Evolutionary conservation across 2,888 invertebrate species (phyloP).

Genomic region (Troides aeacus): DNA sequence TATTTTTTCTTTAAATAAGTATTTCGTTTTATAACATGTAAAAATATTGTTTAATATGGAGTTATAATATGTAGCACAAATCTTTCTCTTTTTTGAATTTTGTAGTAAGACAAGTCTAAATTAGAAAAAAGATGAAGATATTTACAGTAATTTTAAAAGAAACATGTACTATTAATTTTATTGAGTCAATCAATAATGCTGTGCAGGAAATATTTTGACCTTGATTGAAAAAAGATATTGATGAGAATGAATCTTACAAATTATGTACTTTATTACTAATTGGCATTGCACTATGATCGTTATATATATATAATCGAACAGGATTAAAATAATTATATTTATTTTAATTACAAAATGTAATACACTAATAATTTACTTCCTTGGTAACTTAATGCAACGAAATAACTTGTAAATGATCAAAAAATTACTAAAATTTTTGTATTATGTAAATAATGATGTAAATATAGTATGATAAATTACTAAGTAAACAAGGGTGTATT

Average conservation of each 20-base stretch:
- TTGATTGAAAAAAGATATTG: conserved; percentile 56
- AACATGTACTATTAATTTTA: background rate
- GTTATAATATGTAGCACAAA: no score
- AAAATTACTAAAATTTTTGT: background rate
- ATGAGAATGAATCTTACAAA: no score
- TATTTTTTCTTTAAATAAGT: background rate
- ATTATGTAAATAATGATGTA: background rate
- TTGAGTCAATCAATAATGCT: conserved; percentile 82
- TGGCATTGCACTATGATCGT: no score
- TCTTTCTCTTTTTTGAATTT: no score
- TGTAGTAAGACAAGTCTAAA: no score
- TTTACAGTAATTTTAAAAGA: background rate
- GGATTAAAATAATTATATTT: no score
- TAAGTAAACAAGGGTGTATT: background rate
- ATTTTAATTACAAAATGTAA: background rate
- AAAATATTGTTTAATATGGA: no score
- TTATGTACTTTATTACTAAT: no score
- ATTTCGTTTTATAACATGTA: background rate
- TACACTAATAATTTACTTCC: background rate
- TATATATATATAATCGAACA: no score
- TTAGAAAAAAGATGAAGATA: no score
- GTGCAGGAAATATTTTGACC: conserved; percentile 90
- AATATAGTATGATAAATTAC: background rate
- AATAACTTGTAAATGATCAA: background rate
- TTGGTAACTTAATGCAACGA: background rate